Evolutionary conservation across 2,888 invertebrate genomes (phyloP).

Genomic region (Eubasilissa splendida): DNA sequence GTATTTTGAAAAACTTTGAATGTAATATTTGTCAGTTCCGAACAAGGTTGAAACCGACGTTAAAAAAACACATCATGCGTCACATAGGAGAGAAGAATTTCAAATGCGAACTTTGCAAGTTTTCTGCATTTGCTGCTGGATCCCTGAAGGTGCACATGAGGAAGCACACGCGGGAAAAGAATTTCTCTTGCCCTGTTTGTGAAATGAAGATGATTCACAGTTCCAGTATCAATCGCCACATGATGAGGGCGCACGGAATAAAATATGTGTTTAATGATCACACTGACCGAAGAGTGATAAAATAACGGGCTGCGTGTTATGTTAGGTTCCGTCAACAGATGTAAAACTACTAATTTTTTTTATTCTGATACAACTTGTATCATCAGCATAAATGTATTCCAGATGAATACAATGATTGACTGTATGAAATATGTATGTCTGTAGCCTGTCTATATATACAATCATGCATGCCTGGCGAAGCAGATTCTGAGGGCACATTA

Average conservation of each 20-base stretch:
- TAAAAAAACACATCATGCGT: slow-evolving; percentile 67
- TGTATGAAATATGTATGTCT: too few relatives aligned
- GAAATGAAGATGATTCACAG: slow-evolving; percentile 67
- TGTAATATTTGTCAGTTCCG: slow-evolving; percentile 68
- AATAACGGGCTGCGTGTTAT: slow-evolving; percentile 28
- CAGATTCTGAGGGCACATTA: too few relatives aligned
- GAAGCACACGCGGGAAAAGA: slow-evolving; percentile 68
- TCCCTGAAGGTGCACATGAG: slow-evolving; percentile 66
- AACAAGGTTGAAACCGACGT: slow-evolving; percentile 66
- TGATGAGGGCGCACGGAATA: slow-evolving; percentile 66
- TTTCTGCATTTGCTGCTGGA: slow-evolving; percentile 63
- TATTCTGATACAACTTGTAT: too few relatives aligned
- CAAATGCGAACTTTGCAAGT: slow-evolving; percentile 66
- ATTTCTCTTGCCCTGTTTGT: slow-evolving; percentile 67
- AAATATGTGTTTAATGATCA: slow-evolving; percentile 67
- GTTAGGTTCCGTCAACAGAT: too few relatives aligned
- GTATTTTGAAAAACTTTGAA: slow-evolving; percentile 60
- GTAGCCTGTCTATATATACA: too few relatives aligned
- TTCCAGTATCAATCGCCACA: slow-evolving; percentile 70
- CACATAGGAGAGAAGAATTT: slow-evolving; percentile 67
- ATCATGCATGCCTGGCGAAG: too few relatives aligned
- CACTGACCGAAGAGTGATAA: slow-evolving; percentile 58
- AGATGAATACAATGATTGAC: too few relatives aligned
- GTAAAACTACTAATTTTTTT: too few relatives aligned
- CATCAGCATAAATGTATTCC: too few relatives aligned